Base-by-base conservation (phyloP, 64 coral and sea anemone species). In the Porites australiensis region DNA sequence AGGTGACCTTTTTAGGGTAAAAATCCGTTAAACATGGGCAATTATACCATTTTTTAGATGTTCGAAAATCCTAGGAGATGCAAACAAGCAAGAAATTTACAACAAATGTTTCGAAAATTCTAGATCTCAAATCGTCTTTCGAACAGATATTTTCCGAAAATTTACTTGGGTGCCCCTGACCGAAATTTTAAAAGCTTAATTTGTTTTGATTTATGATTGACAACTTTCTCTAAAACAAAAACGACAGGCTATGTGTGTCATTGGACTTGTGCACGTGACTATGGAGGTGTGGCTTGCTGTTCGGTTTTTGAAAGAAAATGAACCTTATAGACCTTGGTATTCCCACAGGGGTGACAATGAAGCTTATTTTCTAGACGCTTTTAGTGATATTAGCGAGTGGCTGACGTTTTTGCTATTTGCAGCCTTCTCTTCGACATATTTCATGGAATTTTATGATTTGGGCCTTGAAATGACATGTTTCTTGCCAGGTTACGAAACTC, bases 391-490 rank as follows among this genome's bases (percentile, higher is more conserved):
- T 49, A 77, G 75, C 16, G 49, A 77, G 21, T 58, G 75, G 75
- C 3, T 77, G 75, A 77, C 46, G 49, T 77, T 54, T 54, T 7
- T 57, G 15, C 75, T 78, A 10, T 78, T 78, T 78, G 75, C 49
- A 16, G 4, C 48, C 18, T 78, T 78, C 11, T 78, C 75, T 6
- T 54, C 11, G 13, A 78, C 75, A 4, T 78, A 78, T 23, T 55
- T 23, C 19, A 4, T 11, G 22, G 75, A 78, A 55, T 78, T 78
- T 57, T 50, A 7, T n/a, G 49, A 20, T 55, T 20, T 78, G 50
- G 75, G 75, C 0, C 6, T 78, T 19, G 75, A 78, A 55, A 78
- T 78, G 75, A 78, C 3, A 18, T 78, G 75, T 78, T 78, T 78
- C 51, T 23, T 14, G 18, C 53, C 53, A 4, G 49, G 55, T 57